phyloP scores from a whole-genome alignment of 2,888 invertebrate genomes.

The Drosophila rubida region DNA sequence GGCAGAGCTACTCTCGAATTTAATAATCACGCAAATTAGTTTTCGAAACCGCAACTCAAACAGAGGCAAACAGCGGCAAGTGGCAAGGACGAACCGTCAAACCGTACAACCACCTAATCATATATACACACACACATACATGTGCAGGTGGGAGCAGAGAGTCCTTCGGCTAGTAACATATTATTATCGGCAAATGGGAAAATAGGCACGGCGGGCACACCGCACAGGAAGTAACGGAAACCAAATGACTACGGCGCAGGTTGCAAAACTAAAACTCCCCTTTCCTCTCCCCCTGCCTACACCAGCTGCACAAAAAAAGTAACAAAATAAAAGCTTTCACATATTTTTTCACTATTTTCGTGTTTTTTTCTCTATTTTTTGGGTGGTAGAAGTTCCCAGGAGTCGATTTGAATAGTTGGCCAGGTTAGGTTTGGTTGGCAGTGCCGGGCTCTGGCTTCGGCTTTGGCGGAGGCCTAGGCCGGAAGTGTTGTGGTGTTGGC shows the following conservation, averaged over 20 bases:
- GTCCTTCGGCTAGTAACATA: slow-evolving; percentile 64
- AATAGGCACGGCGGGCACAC: slow-evolving; percentile 44
- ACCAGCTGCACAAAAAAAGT: slow-evolving; percentile 9
- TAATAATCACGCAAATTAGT: slow-evolving; percentile 78
- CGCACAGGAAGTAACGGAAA: slow-evolving; percentile 71
- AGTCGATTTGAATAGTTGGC: slow-evolving; percentile 71
- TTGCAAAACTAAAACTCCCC: slow-evolving; percentile 54
- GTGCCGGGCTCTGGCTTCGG: slow-evolving; percentile 2
- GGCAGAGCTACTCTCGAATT: slow-evolving; percentile 52
- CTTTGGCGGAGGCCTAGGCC: slow-evolving; percentile 29
- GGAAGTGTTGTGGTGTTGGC: slow-evolving; percentile 46
- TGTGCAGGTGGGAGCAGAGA: not conserved
- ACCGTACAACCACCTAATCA: slow-evolving; percentile 48
- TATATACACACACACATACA: slow-evolving; percentile 10
- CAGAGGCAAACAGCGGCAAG: slow-evolving; percentile 10
- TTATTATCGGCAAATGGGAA: slow-evolving; percentile 76
- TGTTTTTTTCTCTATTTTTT: not conserved
- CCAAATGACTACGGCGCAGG: slow-evolving; percentile 68
- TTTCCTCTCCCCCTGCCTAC: slow-evolving; percentile 17
- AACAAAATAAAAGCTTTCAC: slow-evolving; percentile 36
- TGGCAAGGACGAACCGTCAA: slow-evolving; percentile 24
- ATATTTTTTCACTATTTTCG: slow-evolving; percentile 6
- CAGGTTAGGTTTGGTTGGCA: slow-evolving; percentile 44
- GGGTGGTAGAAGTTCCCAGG: slow-evolving; percentile 4
- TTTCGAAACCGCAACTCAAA: slow-evolving; percentile 73